These are phyloP conservation scores for Anolis carolinensis DNA, from an alignment of 2,113 vertebrate genomes.

Conservation along the genomic window DNA sequence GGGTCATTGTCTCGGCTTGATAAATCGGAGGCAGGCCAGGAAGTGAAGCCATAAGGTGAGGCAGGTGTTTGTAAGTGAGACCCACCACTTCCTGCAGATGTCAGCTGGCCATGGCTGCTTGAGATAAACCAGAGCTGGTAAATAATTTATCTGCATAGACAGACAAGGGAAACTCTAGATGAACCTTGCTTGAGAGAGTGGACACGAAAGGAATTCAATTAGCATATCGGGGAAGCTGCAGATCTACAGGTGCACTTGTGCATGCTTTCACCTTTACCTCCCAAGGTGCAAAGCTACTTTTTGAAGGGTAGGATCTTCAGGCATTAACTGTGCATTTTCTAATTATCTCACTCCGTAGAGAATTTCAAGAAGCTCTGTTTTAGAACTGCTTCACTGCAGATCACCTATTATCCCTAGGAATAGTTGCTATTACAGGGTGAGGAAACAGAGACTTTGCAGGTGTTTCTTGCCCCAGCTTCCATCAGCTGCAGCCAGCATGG, in stretches of 20 bases:
- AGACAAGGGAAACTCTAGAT: background rate
- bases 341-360: background rate
- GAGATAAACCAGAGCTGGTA: conserved; percentile 17
- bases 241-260: background rate
- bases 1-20: background rate
- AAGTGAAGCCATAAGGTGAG: conserved; percentile 10
- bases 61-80: conserved; percentile 7
- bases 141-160: conserved; percentile 24
- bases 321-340: background rate
- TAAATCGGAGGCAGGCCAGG: conserved; percentile 1
- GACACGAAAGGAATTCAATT: conserved; percentile 18
- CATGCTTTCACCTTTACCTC: background rate
- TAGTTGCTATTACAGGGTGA: background rate
- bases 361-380: background rate
- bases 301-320: background rate
- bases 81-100: background rate
- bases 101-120: background rate
- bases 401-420: background rate
- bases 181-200: background rate
- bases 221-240: background rate
- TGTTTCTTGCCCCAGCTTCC: too few relatives aligned
- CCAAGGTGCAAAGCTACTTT: background rate
- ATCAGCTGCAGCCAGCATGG: too few relatives aligned
- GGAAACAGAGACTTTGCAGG: too few relatives aligned
- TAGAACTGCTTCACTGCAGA: background rate